phyloP scores from a whole-genome alignment of 2,113 vertebrate genomes.

The Cisticola juncidis region DNA sequence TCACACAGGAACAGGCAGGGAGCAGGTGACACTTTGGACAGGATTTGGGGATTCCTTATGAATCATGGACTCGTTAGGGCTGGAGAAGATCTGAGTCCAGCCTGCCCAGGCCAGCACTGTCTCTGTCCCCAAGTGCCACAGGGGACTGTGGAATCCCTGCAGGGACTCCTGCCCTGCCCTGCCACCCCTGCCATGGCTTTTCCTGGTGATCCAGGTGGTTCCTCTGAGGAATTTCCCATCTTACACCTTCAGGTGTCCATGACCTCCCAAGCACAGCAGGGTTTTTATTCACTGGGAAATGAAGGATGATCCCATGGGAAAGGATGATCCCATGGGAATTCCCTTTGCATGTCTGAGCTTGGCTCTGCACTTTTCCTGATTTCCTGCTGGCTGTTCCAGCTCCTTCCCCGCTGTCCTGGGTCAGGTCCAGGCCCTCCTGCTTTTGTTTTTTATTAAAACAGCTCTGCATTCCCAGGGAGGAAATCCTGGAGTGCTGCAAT shows the following conservation, averaged over 20 bases:
- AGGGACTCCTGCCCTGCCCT: neutral
- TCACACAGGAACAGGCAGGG: fast-evolving
- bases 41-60: neutral
- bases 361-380: neutral
- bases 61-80: neutral
- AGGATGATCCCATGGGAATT: too few relatives aligned
- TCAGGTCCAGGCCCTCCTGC: neutral
- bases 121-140: neutral
- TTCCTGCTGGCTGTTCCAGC: neutral
- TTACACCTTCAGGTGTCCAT: fast-evolving
- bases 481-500: neutral
- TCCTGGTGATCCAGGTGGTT: fast-evolving
- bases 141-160: fast-evolving
- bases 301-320: neutral
- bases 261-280: neutral
- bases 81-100: neutral
- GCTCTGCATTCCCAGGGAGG: neutral
- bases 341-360: neutral
- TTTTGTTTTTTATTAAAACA: neutral
- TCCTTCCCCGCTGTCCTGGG: too few relatives aligned
- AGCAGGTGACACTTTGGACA: neutral
- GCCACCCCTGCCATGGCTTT: neutral
- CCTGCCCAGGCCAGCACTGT: neutral
- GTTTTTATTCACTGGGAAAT: neutral
- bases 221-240: neutral